A percentile compares a stretch with the other conserved stretches of the same genome.
Evolutionary conservation across 2,113 vertebrate genomes (phyloP).

Genomic region (Anoura caudifer): DNA sequence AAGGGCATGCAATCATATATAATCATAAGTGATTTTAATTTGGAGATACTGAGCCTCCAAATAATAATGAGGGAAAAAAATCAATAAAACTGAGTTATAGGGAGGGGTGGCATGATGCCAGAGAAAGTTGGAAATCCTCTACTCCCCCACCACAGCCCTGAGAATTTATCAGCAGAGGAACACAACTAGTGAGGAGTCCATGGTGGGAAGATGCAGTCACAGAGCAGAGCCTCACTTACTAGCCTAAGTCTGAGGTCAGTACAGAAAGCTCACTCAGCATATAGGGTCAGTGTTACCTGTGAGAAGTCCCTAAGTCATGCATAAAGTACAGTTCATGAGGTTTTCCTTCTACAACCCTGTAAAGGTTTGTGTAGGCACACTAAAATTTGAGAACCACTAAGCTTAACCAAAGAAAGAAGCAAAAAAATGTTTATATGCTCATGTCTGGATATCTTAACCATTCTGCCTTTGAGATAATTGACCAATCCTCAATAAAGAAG

Average conservation of each 20-base stretch:
- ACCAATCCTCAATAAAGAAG: neutral
- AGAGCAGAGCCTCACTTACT: neutral
- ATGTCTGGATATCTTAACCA: neutral
- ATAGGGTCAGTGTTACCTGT: neutral
- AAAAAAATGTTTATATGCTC: neutral
- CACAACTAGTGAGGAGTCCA: neutral
- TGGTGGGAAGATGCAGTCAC: neutral
- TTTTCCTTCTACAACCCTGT: neutral
- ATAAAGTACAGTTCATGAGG: neutral
- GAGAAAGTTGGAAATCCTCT: neutral
- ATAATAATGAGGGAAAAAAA: constrained; percentile 19
- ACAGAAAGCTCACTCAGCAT: neutral
- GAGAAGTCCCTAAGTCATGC: neutral
- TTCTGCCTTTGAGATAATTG: neutral
- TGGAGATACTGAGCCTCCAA: constrained; percentile 34
- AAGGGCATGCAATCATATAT: constrained; percentile 36
- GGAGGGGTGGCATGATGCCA: neutral
- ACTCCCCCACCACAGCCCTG: neutral
- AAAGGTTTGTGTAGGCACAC: neutral
- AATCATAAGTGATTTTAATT: constrained; percentile 51
- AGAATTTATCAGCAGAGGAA: neutral
- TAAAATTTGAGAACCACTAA: neutral
- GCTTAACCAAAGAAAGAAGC: neutral
- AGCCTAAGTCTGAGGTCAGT: neutral
- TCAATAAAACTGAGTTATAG: constrained; percentile 44